phyloP scores from a whole-genome alignment of 2,888 invertebrate genomes.

The Aricia artaxerxes region DNA sequence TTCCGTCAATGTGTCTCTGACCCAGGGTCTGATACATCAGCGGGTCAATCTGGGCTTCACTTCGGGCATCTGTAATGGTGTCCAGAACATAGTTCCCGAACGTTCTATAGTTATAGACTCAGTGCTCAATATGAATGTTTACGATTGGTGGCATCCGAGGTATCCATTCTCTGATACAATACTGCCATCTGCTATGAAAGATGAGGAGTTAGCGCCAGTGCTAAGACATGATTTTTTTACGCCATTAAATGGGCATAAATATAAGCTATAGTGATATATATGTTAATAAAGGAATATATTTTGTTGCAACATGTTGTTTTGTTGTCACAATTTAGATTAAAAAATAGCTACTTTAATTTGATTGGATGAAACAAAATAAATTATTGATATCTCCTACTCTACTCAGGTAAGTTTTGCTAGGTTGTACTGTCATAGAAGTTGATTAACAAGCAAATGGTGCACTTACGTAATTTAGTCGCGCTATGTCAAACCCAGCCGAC shows the following conservation, averaged over 20 bases:
- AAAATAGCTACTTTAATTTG: not conserved
- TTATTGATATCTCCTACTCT: not conserved
- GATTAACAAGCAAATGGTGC: too few species aligned
- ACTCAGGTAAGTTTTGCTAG: not conserved
- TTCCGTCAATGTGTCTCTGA: conserved; percentile 75
- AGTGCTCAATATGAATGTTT: conserved; percentile 57
- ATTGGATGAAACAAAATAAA: not conserved
- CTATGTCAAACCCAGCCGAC: too few species aligned
- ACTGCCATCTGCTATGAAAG: conserved; percentile 49
- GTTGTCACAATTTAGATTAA: not conserved
- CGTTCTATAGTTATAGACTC: conserved; percentile 58
- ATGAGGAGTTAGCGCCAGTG: conserved; percentile 57
- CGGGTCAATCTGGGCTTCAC: conserved; percentile 78
- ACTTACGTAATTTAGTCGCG: too few species aligned
- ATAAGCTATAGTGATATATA: conserved; percentile 30
- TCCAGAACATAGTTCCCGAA: conserved; percentile 58
- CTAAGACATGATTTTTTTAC: conserved; percentile 59
- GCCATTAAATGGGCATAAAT: conserved; percentile 39
- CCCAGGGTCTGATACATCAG: conserved; percentile 77
- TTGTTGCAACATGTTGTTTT: conserved; percentile 29
- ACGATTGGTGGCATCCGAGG: conserved; percentile 85
- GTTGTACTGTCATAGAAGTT: not conserved
- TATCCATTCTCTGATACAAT: conserved; percentile 61
- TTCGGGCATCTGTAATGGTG: conserved; percentile 53
- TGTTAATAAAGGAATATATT: conserved; percentile 34